These are phyloP conservation scores for Morbakka virulenta DNA, from an alignment of 30 jellyfish, hydroid and myxozoan genomes.

Conservation along the genomic window DNA sequence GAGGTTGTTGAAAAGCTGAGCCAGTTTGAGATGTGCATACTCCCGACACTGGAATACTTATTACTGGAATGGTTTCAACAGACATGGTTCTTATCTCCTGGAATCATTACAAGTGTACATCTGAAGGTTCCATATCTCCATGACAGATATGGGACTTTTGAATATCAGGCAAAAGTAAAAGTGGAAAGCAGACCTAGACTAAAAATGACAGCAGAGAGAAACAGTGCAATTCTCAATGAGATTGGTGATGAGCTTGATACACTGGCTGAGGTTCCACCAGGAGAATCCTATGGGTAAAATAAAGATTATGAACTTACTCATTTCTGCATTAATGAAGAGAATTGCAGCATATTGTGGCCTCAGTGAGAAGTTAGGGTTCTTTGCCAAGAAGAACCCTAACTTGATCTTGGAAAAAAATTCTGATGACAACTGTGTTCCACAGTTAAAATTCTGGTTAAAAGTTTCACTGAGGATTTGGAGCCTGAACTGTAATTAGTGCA, in stretches of 20 bases:
- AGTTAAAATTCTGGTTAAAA: not conserved
- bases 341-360: not conserved
- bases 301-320: not conserved
- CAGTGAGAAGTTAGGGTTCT: not conserved
- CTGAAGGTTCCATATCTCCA: not conserved
- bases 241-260: not conserved
- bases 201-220: not conserved
- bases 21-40: not conserved
- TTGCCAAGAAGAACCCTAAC: no score
- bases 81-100: not conserved
- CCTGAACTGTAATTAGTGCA: not conserved
- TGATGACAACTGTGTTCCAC: not conserved
- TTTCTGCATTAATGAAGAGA: not conserved
- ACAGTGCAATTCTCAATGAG: not conserved
- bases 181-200: not conserved
- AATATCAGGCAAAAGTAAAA: not conserved
- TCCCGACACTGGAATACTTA: not conserved
- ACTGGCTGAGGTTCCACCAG: not conserved
- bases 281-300: not conserved
- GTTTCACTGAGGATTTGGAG: not conserved
- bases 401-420: not conserved
- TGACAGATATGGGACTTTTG: not conserved
- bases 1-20: not conserved
- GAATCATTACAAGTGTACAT: not conserved
- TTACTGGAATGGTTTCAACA: not conserved